Base-by-base conservation (phyloP, 2,113 vertebrate species). In the rat (Rattus norvegicus) region DNA sequence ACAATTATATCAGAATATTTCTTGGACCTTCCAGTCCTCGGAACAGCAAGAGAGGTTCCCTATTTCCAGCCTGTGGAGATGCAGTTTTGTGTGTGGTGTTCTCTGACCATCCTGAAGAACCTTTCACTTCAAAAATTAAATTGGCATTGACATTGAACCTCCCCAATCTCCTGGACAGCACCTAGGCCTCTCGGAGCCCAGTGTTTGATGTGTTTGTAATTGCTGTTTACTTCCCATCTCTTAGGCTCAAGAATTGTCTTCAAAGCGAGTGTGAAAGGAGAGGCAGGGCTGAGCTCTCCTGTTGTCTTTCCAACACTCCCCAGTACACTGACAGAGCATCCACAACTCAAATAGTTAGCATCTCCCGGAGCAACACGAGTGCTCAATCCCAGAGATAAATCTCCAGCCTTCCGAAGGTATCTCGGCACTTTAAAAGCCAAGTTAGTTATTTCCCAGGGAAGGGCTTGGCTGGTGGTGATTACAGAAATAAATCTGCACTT, bases 401-500 rank as follows among this genome's bases (percentile, higher is more conserved):
- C 96, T 98, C 88, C 88, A 36, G 12, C 96, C 49, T 98, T 97
- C 98, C 92, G 98, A 98, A 98, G 93, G 91, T 96, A 97, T 97
- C 83, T 91, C 97, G 95, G 94, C 93, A 92, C 69, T 97, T 98
- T 81, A 90, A 98, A 92, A 96, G 95, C 93, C 89, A 94, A 95
- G 61, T 90, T 96, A 92, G 80, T 95, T 98, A 97, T 97, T 97
- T 95, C 95, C 96, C 97, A 95, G 54, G 97, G 96, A 97, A 98
- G 93, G 83, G 79, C 95, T 97, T 98, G 98, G 93, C 96, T 98
- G 97, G n/a, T 67, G 97, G 95, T 98, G 97, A 98, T 98, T 98
- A 95, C 88, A 75, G 95, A 98, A 98, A 98, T 98, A 97, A 61
- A 98, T 98, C 98, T 98, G 91, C 95, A 95, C 85, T 95, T 97